Evolutionary conservation across 2,888 invertebrate genomes (phyloP).

Genomic region (Tenthredo scrophulariae): DNA sequence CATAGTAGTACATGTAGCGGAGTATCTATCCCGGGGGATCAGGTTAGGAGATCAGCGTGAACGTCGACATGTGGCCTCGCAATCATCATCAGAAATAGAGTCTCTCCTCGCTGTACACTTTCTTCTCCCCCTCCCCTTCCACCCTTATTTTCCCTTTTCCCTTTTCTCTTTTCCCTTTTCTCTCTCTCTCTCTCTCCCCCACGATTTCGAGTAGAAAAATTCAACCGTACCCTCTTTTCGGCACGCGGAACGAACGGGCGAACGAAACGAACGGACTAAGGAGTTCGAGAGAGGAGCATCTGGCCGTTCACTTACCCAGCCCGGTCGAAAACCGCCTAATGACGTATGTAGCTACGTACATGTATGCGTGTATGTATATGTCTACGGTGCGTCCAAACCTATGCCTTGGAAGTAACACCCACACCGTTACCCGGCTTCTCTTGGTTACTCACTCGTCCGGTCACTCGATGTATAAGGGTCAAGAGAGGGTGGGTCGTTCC

Average conservation of each 20-base stretch:
- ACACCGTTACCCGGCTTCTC: neutral
- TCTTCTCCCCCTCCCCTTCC: slow-evolving; percentile 2
- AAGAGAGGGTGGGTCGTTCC: slow-evolving; percentile 68
- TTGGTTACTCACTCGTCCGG: slow-evolving; percentile 48
- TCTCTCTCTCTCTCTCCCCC: slow-evolving; percentile 54
- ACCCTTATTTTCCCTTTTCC: slow-evolving; percentile 47
- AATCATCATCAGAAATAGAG: slow-evolving; percentile 70
- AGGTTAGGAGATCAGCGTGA: slow-evolving; percentile 65
- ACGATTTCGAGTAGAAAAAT: slow-evolving; percentile 62
- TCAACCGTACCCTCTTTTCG: neutral
- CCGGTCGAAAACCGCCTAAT: slow-evolving; percentile 73
- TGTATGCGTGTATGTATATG: slow-evolving; percentile 60
- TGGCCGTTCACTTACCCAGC: slow-evolving; percentile 75
- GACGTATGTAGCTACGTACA: slow-evolving; percentile 72
- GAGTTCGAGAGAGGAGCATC: slow-evolving; percentile 68
- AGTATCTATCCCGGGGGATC: slow-evolving; percentile 47
- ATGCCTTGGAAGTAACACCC: slow-evolving; percentile 22
- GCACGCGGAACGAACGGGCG: slow-evolving; percentile 13
- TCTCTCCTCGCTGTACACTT: slow-evolving; percentile 45
- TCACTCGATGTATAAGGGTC: slow-evolving; percentile 69
- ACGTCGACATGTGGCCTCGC: slow-evolving; percentile 72
- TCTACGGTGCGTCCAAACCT: slow-evolving; percentile 56
- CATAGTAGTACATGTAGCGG: slow-evolving; percentile 54
- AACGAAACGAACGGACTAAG: slow-evolving; percentile 8
- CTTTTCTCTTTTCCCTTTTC: no score